phyloP scores from a whole-genome alignment of 2,797 vertebrate species.

The Acrossocheilus wenchowensis region DNA sequence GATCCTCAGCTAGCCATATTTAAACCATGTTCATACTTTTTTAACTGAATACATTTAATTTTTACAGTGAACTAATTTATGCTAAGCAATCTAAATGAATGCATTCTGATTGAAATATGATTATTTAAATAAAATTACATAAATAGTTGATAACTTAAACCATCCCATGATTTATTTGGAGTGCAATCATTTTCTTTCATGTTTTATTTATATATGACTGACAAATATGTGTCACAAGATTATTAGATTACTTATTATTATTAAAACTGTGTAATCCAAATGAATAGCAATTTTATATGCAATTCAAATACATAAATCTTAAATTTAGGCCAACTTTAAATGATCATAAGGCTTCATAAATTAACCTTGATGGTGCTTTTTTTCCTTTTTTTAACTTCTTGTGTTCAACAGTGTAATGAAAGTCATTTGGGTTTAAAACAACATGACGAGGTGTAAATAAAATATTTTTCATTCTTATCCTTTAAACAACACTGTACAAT shows the following conservation, averaged over 20 bases:
- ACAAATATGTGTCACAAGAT: neutral
- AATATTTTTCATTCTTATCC: neutral
- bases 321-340: neutral
- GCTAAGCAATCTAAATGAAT: neutral
- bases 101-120: neutral
- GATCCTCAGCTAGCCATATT: neutral
- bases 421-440: neutral
- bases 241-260: neutral
- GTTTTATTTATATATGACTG: neutral
- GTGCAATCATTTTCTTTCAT: neutral
- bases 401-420: neutral
- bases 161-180: neutral
- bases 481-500: conserved; percentile 48
- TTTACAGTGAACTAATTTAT: neutral
- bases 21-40: neutral
- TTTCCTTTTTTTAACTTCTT: neutral
- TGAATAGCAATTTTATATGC: neutral
- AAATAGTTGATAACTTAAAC: neutral
- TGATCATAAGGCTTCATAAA: neutral
- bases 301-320: neutral
- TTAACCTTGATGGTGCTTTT: neutral
- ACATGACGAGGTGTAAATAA: neutral
- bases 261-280: neutral
- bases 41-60: neutral
- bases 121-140: neutral